Conservation (phyloP, 2,113 vertebrate genomes). For the Semicossyphus pulcher region DNA sequence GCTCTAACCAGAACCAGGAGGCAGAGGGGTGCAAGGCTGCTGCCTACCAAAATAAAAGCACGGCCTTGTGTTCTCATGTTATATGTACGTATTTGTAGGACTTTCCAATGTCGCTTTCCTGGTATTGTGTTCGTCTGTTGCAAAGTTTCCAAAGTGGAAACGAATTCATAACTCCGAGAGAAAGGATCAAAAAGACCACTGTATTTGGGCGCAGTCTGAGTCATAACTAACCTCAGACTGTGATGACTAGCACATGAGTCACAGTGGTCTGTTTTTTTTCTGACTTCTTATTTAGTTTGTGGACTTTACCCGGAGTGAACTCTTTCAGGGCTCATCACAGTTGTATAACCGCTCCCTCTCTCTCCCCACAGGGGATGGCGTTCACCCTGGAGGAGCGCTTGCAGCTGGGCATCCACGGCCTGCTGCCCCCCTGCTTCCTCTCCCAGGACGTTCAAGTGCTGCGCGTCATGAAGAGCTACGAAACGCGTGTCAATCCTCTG, state of each 20-base stretch:
- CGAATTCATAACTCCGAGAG: background rate
- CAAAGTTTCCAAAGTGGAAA: background rate
- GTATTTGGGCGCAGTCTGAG: background rate
- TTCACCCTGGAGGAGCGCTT: conserved; percentile 95
- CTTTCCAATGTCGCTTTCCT: background rate
- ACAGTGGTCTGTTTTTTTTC: conserved; percentile 9
- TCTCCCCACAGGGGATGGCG: conserved; percentile 91
- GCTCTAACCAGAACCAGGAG: conserved; percentile 12
- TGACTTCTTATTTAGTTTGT: background rate
- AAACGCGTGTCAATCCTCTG: conserved; percentile 89
- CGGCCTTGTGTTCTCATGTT: background rate
- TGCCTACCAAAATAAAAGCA: background rate
- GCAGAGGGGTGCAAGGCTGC: background rate
- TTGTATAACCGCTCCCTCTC: conserved; percentile 9
- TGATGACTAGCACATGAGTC: conserved; percentile 60
- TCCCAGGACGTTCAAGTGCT: conserved; percentile 96
- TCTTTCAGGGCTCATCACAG: background rate
- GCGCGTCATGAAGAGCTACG: conserved; percentile 94
- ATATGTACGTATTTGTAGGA: background rate
- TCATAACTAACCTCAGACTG: conserved; percentile 9
- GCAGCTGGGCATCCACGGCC: conserved; percentile 96
- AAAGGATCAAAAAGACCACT: conserved; percentile 16
- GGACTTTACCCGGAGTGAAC: background rate
- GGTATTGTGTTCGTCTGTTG: background rate
- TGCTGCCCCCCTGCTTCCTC: conserved; percentile 96